These are phyloP conservation scores for Copsychus sechellarum DNA, from an alignment of 2,113 vertebrate species.

Conservation along the genomic window DNA sequence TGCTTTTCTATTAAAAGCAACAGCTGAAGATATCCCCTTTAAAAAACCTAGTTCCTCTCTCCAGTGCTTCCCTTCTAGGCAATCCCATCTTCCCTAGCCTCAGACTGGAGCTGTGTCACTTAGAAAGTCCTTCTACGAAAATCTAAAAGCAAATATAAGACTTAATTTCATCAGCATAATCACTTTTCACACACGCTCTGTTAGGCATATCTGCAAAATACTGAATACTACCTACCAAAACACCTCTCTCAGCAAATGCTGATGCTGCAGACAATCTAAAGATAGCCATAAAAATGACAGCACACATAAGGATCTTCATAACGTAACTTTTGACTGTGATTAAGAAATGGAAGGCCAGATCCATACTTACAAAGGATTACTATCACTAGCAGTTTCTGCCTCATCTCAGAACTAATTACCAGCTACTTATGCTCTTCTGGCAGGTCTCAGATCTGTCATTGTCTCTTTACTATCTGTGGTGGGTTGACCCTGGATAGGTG, in stretches of 20 bases:
- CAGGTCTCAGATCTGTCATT: not conserved
- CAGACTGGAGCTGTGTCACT: not conserved
- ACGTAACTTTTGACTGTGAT: not conserved
- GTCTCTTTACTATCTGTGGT: not conserved
- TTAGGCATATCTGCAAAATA: not conserved
- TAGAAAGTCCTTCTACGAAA: not conserved
- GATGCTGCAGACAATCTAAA: not conserved
- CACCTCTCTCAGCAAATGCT: not conserved
- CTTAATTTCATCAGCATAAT: not conserved
- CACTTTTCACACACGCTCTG: not conserved
- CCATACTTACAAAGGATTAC: not conserved
- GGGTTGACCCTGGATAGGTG: not conserved
- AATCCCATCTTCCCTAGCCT: not conserved
- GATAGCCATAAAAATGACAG: not conserved
- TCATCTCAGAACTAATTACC: not conserved
- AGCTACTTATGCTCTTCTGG: not conserved
- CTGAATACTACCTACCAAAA: not conserved
- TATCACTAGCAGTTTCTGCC: not conserved
- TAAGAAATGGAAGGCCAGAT: not conserved
- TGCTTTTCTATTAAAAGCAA: not conserved
- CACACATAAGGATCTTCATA: rapidly evolving
- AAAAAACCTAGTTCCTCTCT: not conserved
- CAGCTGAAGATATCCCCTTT: not conserved
- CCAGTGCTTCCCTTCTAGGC: not conserved
- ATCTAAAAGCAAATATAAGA: not conserved